Percentiles rank a stretch among this genome's conserved stretches.
phyloP scores from a whole-genome alignment of 2,888 invertebrate genomes.

The Acronicta alni region DNA sequence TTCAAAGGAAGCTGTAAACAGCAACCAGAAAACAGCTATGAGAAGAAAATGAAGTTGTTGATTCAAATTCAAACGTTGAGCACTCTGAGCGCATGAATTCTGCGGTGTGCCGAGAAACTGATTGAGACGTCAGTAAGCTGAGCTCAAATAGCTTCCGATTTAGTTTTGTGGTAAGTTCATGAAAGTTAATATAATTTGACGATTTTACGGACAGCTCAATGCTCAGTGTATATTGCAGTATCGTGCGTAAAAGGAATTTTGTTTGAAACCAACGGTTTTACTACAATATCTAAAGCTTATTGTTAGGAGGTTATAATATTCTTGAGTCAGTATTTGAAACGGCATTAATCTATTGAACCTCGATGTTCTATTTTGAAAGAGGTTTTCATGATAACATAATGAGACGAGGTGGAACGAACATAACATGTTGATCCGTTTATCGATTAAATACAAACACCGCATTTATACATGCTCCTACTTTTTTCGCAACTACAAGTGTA shows the following conservation, averaged over 20 bases:
- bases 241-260: background rate
- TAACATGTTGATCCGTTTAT: conserved; percentile 21
- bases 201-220: conserved; percentile 4
- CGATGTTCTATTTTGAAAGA: too few species aligned
- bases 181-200: conserved; percentile 6
- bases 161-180: conserved; percentile 23
- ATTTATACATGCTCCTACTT: conserved; percentile 16
- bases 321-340: too few species aligned
- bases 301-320: too few species aligned
- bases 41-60: conserved; percentile 3
- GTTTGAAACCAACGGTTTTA: background rate
- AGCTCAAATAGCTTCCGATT: conserved; percentile 24
- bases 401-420: conserved; percentile 6
- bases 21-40: background rate
- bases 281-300: too few species aligned
- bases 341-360: too few species aligned
- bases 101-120: conserved; percentile 35
- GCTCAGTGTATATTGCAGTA: conserved; percentile 12
- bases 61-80: conserved; percentile 24
- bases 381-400: too few species aligned
- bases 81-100: background rate
- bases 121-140: conserved; percentile 31
- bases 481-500: conserved; percentile 33
- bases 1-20: conserved; percentile 8
- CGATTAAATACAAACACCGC: conserved; percentile 13